These are phyloP conservation scores for Lasius platythorax DNA, from an alignment of 2,888 invertebrate genomes.

Conservation along the genomic window DNA sequence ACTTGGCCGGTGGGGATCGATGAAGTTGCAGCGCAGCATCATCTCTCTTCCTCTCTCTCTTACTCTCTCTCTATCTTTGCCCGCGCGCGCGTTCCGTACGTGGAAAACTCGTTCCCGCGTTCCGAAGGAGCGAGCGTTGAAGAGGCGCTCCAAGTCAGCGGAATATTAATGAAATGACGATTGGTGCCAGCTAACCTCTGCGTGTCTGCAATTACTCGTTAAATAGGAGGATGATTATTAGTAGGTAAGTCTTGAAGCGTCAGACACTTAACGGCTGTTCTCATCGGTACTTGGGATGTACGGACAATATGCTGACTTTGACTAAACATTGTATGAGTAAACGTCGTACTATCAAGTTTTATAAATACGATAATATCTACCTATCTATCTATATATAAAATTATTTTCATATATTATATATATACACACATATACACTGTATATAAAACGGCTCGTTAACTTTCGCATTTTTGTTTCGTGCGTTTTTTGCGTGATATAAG, in stretches of 20 bases:
- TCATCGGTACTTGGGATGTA: background rate
- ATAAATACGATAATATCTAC: slow-evolving; percentile 27
- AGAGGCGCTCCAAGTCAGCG: slow-evolving; percentile 34
- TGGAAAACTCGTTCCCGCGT: slow-evolving; percentile 36
- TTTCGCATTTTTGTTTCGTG: background rate
- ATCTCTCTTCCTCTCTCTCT: slow-evolving; percentile 8
- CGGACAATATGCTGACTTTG: slow-evolving; percentile 1
- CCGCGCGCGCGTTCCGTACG: slow-evolving; percentile 23
- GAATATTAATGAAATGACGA: slow-evolving; percentile 57
- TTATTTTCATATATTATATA: background rate
- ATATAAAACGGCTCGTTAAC: background rate
- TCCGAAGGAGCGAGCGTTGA: slow-evolving; percentile 63
- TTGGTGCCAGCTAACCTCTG: slow-evolving; percentile 44
- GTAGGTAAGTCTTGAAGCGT: slow-evolving; percentile 27
- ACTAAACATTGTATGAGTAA: background rate
- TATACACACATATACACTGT: background rate
- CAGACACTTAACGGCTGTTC: slow-evolving; percentile 19
- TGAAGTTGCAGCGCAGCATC: slow-evolving; percentile 60
- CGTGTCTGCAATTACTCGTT: slow-evolving; percentile 42
- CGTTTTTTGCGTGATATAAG: background rate
- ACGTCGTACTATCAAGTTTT: slow-evolving; percentile 16
- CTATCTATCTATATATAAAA: background rate
- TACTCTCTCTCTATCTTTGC: slow-evolving; percentile 9
- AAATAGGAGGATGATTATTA: slow-evolving; percentile 48
- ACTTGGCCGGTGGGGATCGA: slow-evolving; percentile 64